These are phyloP conservation scores for Aythya baeri DNA, from an alignment of 2,113 vertebrate species.

Conservation along the genomic window DNA sequence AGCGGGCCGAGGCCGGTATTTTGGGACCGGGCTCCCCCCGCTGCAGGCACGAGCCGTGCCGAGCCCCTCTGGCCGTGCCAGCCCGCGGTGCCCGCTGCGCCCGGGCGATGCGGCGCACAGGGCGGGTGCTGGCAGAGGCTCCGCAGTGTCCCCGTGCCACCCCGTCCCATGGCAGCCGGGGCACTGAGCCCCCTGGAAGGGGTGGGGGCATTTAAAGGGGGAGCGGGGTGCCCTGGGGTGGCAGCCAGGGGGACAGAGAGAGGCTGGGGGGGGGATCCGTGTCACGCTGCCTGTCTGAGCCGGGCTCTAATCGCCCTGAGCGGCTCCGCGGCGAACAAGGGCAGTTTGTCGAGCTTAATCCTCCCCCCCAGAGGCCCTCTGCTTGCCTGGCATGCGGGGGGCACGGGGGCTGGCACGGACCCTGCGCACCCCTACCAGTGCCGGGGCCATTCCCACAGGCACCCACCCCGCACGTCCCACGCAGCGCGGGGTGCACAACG, in stretches of 20 bases:
- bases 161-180: neutral
- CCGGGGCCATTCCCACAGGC: fast-evolving
- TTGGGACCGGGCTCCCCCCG: neutral
- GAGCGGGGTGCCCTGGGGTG: neutral
- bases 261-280: neutral
- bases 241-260: neutral
- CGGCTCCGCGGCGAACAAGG: neutral
- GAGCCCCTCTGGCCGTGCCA: neutral
- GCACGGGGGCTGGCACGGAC: fast-evolving
- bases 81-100: fast-evolving
- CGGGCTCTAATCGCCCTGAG: constrained; percentile 42
- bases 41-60: neutral
- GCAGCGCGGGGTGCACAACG: neutral
- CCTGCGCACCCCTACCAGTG: fast-evolving
- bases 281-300: constrained; percentile 64
- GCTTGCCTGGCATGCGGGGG: neutral
- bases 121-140: neutral
- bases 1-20: neutral
- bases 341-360: constrained; percentile 65
- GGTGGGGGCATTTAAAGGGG: neutral
- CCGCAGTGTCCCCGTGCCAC: neutral
- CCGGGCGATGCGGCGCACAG: fast-evolving
- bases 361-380: neutral
- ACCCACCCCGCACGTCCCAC: neutral
- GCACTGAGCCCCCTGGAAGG: neutral